phyloP scores from a whole-genome alignment of 2,888 invertebrate species.

The Morpho helenor region DNA sequence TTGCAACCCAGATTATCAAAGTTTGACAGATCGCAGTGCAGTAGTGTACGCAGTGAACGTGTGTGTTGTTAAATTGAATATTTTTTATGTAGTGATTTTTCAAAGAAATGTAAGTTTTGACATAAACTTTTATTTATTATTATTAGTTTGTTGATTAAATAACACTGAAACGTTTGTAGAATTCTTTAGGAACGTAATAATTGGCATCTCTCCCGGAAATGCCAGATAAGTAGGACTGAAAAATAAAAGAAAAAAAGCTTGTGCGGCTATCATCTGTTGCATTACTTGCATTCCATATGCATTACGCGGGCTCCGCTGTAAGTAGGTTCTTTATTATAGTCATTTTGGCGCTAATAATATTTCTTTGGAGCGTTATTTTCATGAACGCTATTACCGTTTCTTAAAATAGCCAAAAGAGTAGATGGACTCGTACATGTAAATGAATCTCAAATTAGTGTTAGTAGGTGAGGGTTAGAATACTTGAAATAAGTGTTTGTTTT shows the following conservation, averaged over 20 bases:
- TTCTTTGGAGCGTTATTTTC: conserved; percentile 27
- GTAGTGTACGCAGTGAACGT: conserved; percentile 68
- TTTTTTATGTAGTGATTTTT: conserved; percentile 67
- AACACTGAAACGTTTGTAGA: conserved; percentile 11
- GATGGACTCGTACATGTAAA: conserved; percentile 45
- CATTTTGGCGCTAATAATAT: conserved; percentile 46
- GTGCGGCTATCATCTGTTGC: conserved; percentile 60
- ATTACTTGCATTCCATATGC: conserved; percentile 62
- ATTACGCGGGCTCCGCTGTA: conserved; percentile 56
- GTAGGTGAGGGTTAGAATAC: conserved; percentile 71
- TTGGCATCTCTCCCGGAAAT: conserved; percentile 53
- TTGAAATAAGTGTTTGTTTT: conserved; percentile 52
- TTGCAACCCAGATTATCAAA: conserved; percentile 49
- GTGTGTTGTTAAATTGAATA: conserved; percentile 55
- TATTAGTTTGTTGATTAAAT: conserved; percentile 27
- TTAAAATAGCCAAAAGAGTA: conserved; percentile 54
- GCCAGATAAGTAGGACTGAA: conserved; percentile 48
- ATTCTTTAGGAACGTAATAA: conserved; percentile 23
- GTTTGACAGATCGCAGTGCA: conserved; percentile 68
- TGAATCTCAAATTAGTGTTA: conserved; percentile 58
- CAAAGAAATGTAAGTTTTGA: conserved; percentile 65
- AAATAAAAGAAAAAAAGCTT: conserved; percentile 61
- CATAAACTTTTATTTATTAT: conserved; percentile 42
- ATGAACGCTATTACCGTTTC: conserved; percentile 41
- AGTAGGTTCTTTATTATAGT: conserved; percentile 36